Conservation (phyloP, 2,797 vertebrate species). For the Crypturellus tataupa region DNA sequence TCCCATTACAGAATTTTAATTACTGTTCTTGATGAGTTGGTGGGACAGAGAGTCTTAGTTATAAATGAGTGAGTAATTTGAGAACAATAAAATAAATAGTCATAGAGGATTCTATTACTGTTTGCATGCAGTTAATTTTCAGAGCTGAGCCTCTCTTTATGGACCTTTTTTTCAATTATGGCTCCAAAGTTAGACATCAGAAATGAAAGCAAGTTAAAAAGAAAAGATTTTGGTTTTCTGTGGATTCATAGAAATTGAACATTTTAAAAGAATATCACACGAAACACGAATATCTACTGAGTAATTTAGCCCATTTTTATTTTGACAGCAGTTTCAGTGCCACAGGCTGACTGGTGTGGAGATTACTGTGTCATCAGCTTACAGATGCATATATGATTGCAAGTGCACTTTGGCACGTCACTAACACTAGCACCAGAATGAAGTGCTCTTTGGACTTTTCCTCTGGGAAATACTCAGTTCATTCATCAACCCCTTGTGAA, state of each 20-base stretch:
- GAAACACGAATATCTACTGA: neutral
- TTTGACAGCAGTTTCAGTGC: neutral
- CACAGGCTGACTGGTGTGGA: neutral
- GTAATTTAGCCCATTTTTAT: neutral
- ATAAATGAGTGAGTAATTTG: neutral
- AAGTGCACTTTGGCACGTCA: neutral
- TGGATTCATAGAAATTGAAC: neutral
- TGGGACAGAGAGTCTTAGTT: neutral
- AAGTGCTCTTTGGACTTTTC: neutral
- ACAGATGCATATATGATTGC: neutral
- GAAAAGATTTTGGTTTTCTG: neutral
- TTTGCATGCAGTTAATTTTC: neutral
- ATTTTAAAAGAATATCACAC: too few relatives aligned
- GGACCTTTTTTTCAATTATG: neutral
- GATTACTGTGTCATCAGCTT: neutral
- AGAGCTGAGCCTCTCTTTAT: neutral
- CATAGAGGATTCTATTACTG: neutral
- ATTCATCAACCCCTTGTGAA: neutral
- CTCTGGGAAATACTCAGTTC: neutral
- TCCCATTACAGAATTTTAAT: neutral
- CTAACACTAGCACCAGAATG: neutral
- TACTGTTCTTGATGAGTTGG: neutral
- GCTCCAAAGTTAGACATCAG: neutral
- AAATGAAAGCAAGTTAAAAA: neutral
- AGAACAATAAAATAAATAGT: neutral